phyloP scores from a whole-genome alignment of 2,797 vertebrate species.

The Mycteria americana region DNA sequence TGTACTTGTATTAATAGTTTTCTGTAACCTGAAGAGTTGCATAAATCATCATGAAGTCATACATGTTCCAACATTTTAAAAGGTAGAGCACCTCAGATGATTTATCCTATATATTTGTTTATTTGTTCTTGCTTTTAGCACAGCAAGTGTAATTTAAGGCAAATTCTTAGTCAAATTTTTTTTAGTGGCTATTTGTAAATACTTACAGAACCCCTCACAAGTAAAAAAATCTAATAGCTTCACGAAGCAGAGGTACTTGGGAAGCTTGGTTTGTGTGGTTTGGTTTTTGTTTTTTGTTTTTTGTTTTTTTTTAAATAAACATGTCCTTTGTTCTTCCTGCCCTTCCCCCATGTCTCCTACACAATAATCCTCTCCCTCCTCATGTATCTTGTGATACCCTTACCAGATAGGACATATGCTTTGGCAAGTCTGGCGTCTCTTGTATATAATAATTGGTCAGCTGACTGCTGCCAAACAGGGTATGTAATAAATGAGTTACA shows the following conservation, averaged over 20 bases:
- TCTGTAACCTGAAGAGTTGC: background rate
- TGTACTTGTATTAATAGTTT: background rate
- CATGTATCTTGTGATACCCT: background rate
- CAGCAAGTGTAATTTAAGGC: background rate
- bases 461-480: background rate
- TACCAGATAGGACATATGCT: background rate
- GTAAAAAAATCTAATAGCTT: background rate
- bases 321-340: conserved; percentile 18
- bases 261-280: background rate
- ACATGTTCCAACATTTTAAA: background rate
- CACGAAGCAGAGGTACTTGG: background rate
- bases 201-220: background rate
- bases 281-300: too few species aligned
- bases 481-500: background rate
- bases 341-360: background rate
- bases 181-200: background rate
- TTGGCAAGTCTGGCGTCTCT: background rate
- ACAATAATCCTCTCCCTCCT: background rate
- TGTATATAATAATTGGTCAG: background rate
- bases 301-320: background rate
- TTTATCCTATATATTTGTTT: background rate
- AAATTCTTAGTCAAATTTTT: background rate
- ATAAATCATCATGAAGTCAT: background rate
- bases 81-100: background rate
- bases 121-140: background rate